Percentiles rank a stretch among this genome's conserved stretches.
Evolutionary conservation across 2,113 vertebrate genomes (phyloP).

Genomic region (Aix galericulata): DNA sequence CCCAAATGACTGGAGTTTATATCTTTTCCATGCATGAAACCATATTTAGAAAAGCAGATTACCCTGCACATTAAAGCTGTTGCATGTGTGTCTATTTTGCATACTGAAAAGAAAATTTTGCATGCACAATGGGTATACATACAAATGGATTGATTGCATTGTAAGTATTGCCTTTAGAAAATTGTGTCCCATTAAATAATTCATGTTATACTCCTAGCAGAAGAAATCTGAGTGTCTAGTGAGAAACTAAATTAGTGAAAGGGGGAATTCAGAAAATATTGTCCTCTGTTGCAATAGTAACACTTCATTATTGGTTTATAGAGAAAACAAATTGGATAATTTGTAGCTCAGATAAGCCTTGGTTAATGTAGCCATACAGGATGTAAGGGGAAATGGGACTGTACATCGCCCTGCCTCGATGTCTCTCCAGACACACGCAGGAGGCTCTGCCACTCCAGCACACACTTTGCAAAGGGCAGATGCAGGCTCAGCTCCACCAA

Average conservation of each 20-base stretch:
- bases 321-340: background rate
- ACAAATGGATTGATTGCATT: background rate
- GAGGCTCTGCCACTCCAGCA: background rate
- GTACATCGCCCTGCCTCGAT: background rate
- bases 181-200: conserved; percentile 26
- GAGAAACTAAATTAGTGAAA: conserved; percentile 31
- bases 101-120: background rate
- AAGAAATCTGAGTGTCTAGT: background rate
- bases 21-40: background rate
- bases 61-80: background rate
- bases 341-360: background rate
- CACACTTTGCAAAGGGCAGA: background rate
- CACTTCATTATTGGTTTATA: background rate
- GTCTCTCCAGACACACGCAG: fast-evolving
- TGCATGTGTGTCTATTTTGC: background rate
- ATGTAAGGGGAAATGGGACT: background rate
- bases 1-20: background rate
- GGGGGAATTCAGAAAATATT: background rate
- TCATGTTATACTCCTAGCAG: background rate
- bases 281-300: conserved; percentile 1
- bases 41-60: background rate
- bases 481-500: background rate
- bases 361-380: background rate
- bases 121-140: background rate
- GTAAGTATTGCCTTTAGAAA: conserved; percentile 13